These are phyloP conservation scores for Otocyon megalotis DNA, from an alignment of 2,113 vertebrate species.

Conservation along the genomic window DNA sequence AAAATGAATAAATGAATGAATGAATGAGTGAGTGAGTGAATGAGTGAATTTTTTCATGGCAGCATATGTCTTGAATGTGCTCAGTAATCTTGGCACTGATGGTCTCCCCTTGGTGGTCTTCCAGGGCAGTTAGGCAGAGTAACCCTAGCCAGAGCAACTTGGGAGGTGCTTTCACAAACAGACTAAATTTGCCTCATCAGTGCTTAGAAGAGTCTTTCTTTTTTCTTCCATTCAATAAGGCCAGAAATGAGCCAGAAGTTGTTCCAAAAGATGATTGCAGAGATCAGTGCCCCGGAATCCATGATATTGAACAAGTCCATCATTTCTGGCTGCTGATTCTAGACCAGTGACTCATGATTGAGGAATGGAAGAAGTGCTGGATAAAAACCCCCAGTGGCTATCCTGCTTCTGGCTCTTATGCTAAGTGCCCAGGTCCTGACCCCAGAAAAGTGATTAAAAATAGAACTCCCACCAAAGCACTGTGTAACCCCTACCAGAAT, in stretches of 20 bases:
- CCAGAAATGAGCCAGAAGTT: conserved; percentile 61
- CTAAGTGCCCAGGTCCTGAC: background rate
- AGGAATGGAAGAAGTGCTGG: conserved; percentile 68
- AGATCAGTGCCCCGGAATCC: conserved; percentile 80
- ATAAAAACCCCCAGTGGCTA: conserved; percentile 53
- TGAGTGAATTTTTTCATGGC: background rate
- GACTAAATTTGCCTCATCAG: background rate
- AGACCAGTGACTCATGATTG: conserved; percentile 80
- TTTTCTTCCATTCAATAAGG: conserved; percentile 65
- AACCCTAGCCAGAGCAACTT: background rate
- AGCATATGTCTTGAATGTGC: background rate
- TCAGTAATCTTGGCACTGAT: background rate
- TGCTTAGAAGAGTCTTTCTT: conserved; percentile 14
- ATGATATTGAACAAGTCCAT: conserved; percentile 87
- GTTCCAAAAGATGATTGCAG: conserved; percentile 60
- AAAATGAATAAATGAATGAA: background rate
- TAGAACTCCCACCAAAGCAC: conserved; percentile 71
- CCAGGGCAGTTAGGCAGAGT: background rate
- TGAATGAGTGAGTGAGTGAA: background rate
- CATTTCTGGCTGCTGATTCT: conserved; percentile 84
- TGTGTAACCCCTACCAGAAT: background rate
- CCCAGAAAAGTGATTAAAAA: conserved; percentile 80
- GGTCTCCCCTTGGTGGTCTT: background rate
- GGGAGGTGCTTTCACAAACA: background rate
- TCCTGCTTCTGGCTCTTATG: conserved; percentile 39